Conservation (phyloP, 2,888 invertebrate genomes). For the Lucinisca nassula region DNA sequence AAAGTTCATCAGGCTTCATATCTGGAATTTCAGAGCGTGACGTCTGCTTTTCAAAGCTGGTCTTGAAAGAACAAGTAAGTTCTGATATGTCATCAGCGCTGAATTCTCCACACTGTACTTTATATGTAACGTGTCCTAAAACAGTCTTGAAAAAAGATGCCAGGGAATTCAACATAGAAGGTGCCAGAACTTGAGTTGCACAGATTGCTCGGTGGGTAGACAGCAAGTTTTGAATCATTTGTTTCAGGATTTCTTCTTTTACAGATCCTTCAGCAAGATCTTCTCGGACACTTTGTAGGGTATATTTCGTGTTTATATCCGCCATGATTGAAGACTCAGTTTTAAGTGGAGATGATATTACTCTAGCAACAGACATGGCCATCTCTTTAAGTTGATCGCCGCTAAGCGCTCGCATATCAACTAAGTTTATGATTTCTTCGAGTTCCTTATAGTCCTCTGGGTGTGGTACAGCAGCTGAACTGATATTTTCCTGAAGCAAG, state of each 20-base stretch:
- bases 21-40: background rate
- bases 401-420: conserved; percentile 6
- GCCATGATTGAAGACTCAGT: conserved; percentile 56
- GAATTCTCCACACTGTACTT: conserved; percentile 57
- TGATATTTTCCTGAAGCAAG: conserved; percentile 13
- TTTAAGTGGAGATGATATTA: conserved; percentile 54
- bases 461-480: background rate
- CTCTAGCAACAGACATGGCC: conserved; percentile 45
- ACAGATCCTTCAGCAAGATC: conserved; percentile 38
- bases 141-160: conserved; percentile 51
- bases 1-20: background rate
- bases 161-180: conserved; percentile 41
- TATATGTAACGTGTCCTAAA: conserved; percentile 44
- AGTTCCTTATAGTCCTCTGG: conserved; percentile 23
- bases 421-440: conserved; percentile 27
- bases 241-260: conserved; percentile 34
- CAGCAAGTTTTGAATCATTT: conserved; percentile 38
- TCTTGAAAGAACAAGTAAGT: conserved; percentile 4
- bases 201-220: conserved; percentile 21
- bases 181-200: conserved; percentile 15
- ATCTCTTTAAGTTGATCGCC: conserved; percentile 43
- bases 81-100: conserved; percentile 47
- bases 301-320: conserved; percentile 27
- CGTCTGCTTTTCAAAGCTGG: background rate
- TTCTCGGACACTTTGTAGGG: conserved; percentile 26